Evolutionary conservation across 2,113 vertebrate genomes (phyloP).

Genomic region (Sander lucioperca): DNA sequence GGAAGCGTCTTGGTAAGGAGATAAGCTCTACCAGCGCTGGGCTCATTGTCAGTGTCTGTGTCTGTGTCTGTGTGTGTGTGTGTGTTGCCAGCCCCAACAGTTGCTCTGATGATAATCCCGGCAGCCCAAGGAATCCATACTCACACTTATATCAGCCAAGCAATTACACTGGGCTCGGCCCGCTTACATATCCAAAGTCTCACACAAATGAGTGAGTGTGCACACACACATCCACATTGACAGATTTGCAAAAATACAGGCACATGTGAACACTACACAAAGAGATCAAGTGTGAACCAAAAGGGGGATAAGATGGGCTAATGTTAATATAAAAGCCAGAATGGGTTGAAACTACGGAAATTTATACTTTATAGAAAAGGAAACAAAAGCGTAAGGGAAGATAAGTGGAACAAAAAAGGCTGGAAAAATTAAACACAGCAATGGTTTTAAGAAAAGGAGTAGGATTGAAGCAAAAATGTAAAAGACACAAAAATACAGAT

Average conservation of each 20-base stretch:
- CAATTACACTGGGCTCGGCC: conserved; percentile 78
- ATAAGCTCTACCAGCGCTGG: conserved; percentile 78
- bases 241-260: conserved; percentile 60
- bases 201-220: conserved; percentile 48
- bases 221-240: conserved; percentile 41
- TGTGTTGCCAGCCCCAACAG: conserved; percentile 72
- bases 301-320: conserved; percentile 59
- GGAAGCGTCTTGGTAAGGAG: conserved; percentile 82
- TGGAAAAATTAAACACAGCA: conserved; percentile 18
- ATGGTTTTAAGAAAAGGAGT: conserved; percentile 39
- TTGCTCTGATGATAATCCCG: conserved; percentile 82
- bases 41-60: conserved; percentile 69
- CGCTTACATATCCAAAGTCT: conserved; percentile 69
- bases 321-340: conserved; percentile 36
- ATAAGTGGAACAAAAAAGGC: conserved; percentile 43
- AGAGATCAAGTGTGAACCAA: conserved; percentile 55
- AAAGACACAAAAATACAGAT: conserved; percentile 47
- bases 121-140: conserved; percentile 76
- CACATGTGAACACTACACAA: conserved; percentile 43
- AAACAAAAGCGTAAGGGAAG: conserved; percentile 34
- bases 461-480: conserved; percentile 20
- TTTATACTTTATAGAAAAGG: conserved; percentile 31
- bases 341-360: conserved; percentile 51
- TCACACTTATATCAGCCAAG: conserved; percentile 74
- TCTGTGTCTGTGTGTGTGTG: conserved; percentile 52